phyloP scores from a whole-genome alignment of 2,888 invertebrate genomes.

The Crepidodera aurea region DNA sequence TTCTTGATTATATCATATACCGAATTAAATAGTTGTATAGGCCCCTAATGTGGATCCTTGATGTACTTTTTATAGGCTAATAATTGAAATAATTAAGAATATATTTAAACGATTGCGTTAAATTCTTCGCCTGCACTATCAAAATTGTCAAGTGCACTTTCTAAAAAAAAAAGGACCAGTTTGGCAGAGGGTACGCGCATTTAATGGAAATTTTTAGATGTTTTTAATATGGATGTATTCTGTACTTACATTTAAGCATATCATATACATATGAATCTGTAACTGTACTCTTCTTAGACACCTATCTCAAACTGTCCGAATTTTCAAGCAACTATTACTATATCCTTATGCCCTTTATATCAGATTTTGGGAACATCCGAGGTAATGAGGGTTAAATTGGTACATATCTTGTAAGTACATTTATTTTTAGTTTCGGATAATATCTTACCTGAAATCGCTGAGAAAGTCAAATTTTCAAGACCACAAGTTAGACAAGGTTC shows the following conservation, averaged over 20 bases:
- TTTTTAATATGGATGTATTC: conserved; percentile 49
- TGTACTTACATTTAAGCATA: conserved; percentile 54
- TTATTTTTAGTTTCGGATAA: too few relatives aligned
- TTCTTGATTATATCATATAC: not conserved
- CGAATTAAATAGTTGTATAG: conserved; percentile 4
- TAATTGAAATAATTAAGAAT: not conserved
- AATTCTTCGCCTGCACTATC: conserved; percentile 15
- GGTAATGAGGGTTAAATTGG: too few relatives aligned
- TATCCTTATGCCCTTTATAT: conserved; percentile 21
- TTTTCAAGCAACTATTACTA: conserved; percentile 55
- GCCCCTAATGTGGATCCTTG: not conserved
- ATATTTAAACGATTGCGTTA: not conserved
- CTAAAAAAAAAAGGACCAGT: conserved; percentile 32
- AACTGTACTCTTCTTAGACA: conserved; percentile 41
- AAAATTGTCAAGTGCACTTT: conserved; percentile 42
- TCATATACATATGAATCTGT: conserved; percentile 49
- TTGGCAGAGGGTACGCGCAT: conserved; percentile 39
- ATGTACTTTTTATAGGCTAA: not conserved
- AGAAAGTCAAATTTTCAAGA: too few relatives aligned
- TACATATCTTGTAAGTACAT: conserved; percentile 31
- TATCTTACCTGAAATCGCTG: too few relatives aligned
- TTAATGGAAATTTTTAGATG: conserved; percentile 46
- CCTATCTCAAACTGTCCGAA: conserved; percentile 50
- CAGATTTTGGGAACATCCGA: conserved; percentile 26
- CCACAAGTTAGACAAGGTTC: too few relatives aligned